Conservation (phyloP, 53 echinoderm and acorn worm species). For the Mesocentrotus franciscanus region DNA sequence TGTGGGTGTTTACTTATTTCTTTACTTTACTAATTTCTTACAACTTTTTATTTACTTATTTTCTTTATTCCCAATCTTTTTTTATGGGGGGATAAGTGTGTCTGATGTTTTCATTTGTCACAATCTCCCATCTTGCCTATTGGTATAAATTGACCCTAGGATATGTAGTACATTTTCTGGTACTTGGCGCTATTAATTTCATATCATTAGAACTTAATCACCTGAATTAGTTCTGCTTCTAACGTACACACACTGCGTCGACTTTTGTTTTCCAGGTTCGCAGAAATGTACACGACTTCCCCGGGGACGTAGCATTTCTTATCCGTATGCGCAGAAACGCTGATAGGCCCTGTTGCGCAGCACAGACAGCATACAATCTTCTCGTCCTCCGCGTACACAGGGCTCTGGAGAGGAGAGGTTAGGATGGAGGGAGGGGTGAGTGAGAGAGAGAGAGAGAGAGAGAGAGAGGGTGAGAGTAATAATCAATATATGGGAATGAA, state of each 20-base stretch:
- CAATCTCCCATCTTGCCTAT: no score
- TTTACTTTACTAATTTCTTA: no score
- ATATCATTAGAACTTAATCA: neutral
- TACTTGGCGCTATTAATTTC: no score
- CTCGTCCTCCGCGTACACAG: constrained; percentile 87
- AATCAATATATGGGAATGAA: neutral
- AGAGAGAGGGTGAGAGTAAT: neutral
- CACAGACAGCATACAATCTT: constrained; percentile 97
- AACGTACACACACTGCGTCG: constrained; percentile 87
- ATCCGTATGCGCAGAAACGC: constrained; percentile 88
- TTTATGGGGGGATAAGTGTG: no score
- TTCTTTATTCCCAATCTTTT: no score
- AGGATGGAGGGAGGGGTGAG: neutral
- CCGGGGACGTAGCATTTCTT: constrained; percentile 92
- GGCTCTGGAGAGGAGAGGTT: constrained; percentile 64
- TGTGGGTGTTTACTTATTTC: no score
- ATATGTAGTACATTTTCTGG: no score
- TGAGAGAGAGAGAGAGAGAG: neutral
- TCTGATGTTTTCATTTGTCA: no score
- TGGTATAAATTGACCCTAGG: no score
- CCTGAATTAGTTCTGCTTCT: constrained; percentile 98
- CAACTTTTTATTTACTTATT: no score
- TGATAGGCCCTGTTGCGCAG: constrained; percentile 96
- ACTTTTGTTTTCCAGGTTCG: constrained; percentile 91
- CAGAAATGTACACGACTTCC: constrained; percentile 91